A percentile compares a stretch with the other conserved stretches of the same genome.
These are phyloP conservation scores for Scaptomyza caliginosa DNA, from an alignment of 2,888 invertebrate species.

Conservation along the genomic window DNA sequence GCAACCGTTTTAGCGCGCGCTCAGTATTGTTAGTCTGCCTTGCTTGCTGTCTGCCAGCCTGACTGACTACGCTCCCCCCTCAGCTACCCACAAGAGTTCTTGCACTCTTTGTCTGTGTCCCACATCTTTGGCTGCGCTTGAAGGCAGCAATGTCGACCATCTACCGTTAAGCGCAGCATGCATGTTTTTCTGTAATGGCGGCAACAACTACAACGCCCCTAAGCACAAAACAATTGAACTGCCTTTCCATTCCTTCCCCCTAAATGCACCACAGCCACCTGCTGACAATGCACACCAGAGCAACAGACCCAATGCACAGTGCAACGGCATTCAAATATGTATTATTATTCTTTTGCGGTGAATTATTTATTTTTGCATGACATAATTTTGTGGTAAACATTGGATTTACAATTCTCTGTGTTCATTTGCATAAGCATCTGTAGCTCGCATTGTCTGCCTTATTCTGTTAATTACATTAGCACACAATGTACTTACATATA, in stretches of 20 bases:
- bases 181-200: slow-evolving; percentile 49
- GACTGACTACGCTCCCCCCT: background rate
- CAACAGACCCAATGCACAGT: slow-evolving; percentile 22
- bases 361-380: background rate
- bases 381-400: background rate
- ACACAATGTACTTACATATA: background rate
- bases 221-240: slow-evolving; percentile 46
- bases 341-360: too few species aligned
- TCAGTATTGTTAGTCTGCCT: background rate
- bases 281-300: slow-evolving; percentile 34
- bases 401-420: background rate
- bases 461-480: slow-evolving; percentile 11
- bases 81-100: slow-evolving; percentile 25
- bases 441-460: background rate
- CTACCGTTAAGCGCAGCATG: slow-evolving; percentile 59
- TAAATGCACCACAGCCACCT: slow-evolving; percentile 37
- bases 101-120: slow-evolving; percentile 52
- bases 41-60: background rate
- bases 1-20: slow-evolving; percentile 32
- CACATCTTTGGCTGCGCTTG: slow-evolving; percentile 49
- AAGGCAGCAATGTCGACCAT: slow-evolving; percentile 27
- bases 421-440: background rate
- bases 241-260: background rate
- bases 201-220: slow-evolving; percentile 41
- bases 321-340: slow-evolving; percentile 11